Evolutionary conservation across 2,797 vertebrate species (phyloP), one percentile per base, ranked within the genome.

Genomic region (Enteromius argenteus): DNA sequence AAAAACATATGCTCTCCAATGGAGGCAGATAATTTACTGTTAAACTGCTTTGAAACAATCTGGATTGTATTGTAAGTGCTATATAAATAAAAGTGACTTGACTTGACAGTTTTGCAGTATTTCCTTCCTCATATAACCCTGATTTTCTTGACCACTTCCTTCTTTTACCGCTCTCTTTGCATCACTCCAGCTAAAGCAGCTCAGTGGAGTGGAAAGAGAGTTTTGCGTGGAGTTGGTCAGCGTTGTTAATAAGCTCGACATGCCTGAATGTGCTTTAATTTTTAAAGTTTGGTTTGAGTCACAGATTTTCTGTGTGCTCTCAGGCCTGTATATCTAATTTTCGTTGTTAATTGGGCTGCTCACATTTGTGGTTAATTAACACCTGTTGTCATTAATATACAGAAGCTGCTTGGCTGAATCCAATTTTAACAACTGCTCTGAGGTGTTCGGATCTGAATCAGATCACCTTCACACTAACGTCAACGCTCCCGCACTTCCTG

Each of bases 181-280:
- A 4, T 51, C 62, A 39, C 32, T n/a, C 23, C 19, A 3, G 11
- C 60, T 78, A 80, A 86, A 75, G 64, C 69, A 83, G 73, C 32
- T 81, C 71, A 72, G 30, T 35, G 49, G 39, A 83, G 56, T 83
- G 69, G 80, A 86, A 83, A 86, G 77, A 81, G 51, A 49, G 35
- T 69, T 10, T 6, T 71, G 68, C 37, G 3, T 13, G 44, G 9
- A 42, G 46, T 73, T 80, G 77, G 72, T 42, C 77, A 73, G 72
- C 49, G 32, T 81, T 81, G 77, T 79, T 87, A 85, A 87, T 87
- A 82, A 87, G 83, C 58, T 76, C 23, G 66, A 80, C 77, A 74
- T 62, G 80, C 73, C 49, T 56, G 49, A 35, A 21, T 37, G 73
- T 37, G 30, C 32, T 75, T 37, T 56, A 2, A 75, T 75, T 56